Evolutionary conservation across 2,888 invertebrate species (phyloP).

Genomic region (Zootermopsis nevadensis): DNA sequence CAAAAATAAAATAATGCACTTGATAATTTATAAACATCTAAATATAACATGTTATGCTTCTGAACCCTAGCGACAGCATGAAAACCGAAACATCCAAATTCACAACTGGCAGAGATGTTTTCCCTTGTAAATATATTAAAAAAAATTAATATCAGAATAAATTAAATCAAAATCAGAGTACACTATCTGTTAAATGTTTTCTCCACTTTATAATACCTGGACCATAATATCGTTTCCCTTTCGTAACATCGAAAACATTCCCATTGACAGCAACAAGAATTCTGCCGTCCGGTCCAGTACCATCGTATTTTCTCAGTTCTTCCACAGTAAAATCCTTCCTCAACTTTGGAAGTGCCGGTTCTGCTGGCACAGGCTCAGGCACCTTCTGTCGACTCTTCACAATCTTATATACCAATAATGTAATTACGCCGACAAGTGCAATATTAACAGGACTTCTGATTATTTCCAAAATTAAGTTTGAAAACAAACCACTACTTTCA

Average conservation of each 20-base stretch:
- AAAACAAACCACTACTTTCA: slow-evolving; percentile 44
- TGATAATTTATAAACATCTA: no score
- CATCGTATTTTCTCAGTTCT: slow-evolving; percentile 88
- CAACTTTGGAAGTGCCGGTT: slow-evolving; percentile 81
- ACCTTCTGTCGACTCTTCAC: slow-evolving; percentile 64
- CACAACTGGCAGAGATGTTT: no score
- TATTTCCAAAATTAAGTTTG: slow-evolving; percentile 69
- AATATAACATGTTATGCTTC: no score
- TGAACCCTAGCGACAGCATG: no score
- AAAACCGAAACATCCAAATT: no score
- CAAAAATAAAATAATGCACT: background rate
- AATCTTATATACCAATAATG: slow-evolving; percentile 80
- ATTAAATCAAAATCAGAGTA: no score
- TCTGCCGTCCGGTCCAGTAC: slow-evolving; percentile 85
- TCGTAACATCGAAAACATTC: slow-evolving; percentile 94
- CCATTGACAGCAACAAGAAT: slow-evolving; percentile 94
- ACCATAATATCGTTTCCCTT: slow-evolving; percentile 91
- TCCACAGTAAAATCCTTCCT: slow-evolving; percentile 89
- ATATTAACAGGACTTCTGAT: slow-evolving; percentile 79
- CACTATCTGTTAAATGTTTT: background rate
- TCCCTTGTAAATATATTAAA: no score
- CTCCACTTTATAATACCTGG: slow-evolving; percentile 77
- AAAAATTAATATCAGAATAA: no score
- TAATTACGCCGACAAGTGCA: slow-evolving; percentile 74
- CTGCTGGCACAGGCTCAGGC: slow-evolving; percentile 61